Base-by-base conservation (phyloP, 64 coral and sea anemone genomes). In the Pocillopora damicornis region DNA sequence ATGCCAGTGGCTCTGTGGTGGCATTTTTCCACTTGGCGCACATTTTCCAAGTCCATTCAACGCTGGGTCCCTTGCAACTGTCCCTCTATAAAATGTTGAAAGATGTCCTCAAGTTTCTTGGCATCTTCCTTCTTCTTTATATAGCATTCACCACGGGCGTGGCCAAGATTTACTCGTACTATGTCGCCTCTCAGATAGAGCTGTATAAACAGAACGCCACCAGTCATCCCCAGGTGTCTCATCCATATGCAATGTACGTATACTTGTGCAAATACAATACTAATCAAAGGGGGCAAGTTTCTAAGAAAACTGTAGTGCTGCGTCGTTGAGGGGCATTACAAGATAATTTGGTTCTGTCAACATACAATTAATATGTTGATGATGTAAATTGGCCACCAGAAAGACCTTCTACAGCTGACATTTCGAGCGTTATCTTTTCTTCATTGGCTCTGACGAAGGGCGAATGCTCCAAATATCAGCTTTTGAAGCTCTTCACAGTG, bases 61-160 rank as follows among this genome's bases (percentile, higher is more conserved):
- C 72, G n/a, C 58, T 89, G 57, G 88, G 88, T 34, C 88, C 88
- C 5, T 73, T 89, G 37, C 88, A 89, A 38, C 56, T 89, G 23
- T 89, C 88, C 18, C 61, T 81, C 3, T 71, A 51, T 9, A 68
- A 68, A 68, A 89, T 89, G 88, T 36, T 81, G 20, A 65, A 73
- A 30, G 88, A 74, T 74, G 68, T 89, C 37, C 23, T 69, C 20
- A 80, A 80, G 38, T 89, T 89, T 68, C 78, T 89, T 13, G 62
- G 20, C 17, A 73, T 89, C 58, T 89, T 89, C 74, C 26, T 72
- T 2, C 51, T 78, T 11, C 56, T 89, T 16, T 89, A 69, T 57
- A 9, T 81, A 9, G 42, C 88, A 17, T 89, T 89, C 65, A 78
- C 77, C 0, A 80, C 67, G 11, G 88, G 76, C 6, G 63, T 80